Evolutionary conservation across 2,888 invertebrate species (phyloP).

Genomic region (Marasmarcha lunaedactyla): DNA sequence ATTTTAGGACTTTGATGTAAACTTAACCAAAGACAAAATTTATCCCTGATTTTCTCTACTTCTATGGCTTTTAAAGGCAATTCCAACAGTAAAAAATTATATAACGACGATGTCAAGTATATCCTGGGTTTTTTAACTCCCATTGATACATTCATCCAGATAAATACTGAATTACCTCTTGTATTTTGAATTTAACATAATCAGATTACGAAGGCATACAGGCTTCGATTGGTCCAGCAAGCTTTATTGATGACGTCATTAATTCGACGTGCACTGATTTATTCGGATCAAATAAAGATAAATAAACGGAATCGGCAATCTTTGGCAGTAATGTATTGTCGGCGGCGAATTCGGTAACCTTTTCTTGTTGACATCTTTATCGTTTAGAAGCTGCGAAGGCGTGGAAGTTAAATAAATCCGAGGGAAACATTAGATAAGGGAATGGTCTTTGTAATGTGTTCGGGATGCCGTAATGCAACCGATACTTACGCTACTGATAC

Average conservation of each 20-base stretch:
- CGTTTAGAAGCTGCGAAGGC: conserved; percentile 57
- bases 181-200: no score
- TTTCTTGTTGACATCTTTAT: conserved; percentile 62
- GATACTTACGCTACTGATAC: conserved; percentile 58
- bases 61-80: no score
- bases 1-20: no score
- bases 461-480: conserved; percentile 65
- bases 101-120: no score
- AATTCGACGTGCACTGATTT: conserved; percentile 7
- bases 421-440: conserved; percentile 63
- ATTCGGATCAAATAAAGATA: conserved; percentile 1
- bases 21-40: no score
- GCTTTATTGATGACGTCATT: conserved; percentile 19
- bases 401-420: conserved; percentile 67
- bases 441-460: conserved; percentile 67
- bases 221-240: conserved; percentile 15
- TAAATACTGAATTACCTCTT: no score
- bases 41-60: no score
- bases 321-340: conserved; percentile 14
- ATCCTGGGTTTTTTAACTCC: no score
- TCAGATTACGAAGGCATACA: conserved; percentile 24
- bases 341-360: conserved; percentile 40
- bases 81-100: no score
- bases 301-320: background rate
- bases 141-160: no score